Conservation (phyloP, 1,140 invertebrate genomes). For the Pseudobourletiella spinata region DNA sequence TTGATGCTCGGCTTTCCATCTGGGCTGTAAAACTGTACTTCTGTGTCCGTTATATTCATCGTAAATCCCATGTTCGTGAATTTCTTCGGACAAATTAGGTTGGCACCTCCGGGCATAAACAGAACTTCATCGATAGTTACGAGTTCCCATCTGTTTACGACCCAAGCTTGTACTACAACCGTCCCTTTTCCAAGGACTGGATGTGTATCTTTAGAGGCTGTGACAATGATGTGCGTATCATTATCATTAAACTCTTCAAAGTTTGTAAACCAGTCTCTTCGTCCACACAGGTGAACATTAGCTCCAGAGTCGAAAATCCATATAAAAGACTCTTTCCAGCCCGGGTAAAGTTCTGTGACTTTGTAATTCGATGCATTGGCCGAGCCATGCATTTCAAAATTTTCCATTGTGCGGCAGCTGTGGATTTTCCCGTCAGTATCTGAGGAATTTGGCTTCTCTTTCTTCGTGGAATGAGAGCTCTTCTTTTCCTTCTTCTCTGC, state of each 20-base stretch:
- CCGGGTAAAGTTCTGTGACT: too few species aligned
- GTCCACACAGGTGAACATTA: constrained; percentile 13
- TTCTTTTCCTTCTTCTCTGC: too few species aligned
- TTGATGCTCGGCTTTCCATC: neutral
- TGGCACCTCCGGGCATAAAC: neutral
- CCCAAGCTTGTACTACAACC: neutral
- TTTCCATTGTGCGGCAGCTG: too few species aligned
- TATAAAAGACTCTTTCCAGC: neutral
- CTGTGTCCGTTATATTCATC: neutral
- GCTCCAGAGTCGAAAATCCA: constrained; percentile 25
- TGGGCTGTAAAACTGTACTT: neutral
- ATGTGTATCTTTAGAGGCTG: neutral
- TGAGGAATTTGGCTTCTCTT: too few species aligned
- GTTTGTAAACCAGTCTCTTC: constrained; percentile 12
- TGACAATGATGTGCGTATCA: too few species aligned
- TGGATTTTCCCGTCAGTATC: too few species aligned
- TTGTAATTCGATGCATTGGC: too few species aligned
- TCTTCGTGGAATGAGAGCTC: too few species aligned
- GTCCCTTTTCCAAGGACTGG: neutral
- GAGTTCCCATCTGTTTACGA: neutral
- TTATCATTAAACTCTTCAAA: constrained; percentile 15
- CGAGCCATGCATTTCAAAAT: too few species aligned
- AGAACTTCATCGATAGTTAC: neutral
- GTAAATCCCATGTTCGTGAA: neutral
- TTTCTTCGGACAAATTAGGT: neutral